phyloP scores from a whole-genome alignment of 1,140 invertebrate genomes.

The Pollicipes pollicipes region DNA sequence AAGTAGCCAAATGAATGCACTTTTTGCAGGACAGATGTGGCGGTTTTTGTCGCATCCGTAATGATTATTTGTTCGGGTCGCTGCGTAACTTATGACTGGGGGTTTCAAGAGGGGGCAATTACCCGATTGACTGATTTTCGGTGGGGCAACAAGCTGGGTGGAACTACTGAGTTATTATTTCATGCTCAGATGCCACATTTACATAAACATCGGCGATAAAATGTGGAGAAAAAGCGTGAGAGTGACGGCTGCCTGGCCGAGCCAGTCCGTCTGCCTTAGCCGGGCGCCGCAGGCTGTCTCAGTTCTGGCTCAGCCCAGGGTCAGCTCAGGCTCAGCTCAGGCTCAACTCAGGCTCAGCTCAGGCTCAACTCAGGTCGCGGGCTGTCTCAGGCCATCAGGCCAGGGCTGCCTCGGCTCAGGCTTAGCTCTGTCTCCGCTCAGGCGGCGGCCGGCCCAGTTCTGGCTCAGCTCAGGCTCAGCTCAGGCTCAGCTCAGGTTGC shows the following conservation, averaged over 20 bases:
- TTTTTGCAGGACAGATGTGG: background rate
- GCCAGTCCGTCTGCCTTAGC: background rate
- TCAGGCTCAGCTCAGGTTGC: too few species aligned
- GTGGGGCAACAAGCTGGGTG: background rate
- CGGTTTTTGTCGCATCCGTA: background rate
- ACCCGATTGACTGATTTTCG: background rate
- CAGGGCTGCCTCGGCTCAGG: too few species aligned
- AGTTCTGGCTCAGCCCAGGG: too few species aligned
- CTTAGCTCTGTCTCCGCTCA: too few species aligned
- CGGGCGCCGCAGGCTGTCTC: too few species aligned
- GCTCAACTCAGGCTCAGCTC: too few species aligned
- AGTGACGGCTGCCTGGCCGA: background rate
- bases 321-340: too few species aligned
- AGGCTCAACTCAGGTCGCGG: too few species aligned
- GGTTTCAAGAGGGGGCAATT: background rate
- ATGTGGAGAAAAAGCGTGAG: background rate
- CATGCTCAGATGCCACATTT: background rate
- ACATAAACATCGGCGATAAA: background rate
- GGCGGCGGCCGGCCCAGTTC: too few species aligned
- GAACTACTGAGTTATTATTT: background rate
- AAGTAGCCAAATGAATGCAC: conserved; percentile 1
- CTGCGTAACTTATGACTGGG: background rate
- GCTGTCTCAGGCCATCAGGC: too few species aligned
- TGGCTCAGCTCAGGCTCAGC: too few species aligned
- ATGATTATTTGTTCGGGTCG: conserved; percentile 1